A percentile compares a stretch with the other conserved stretches of the same genome.
These are phyloP conservation scores for Phanerotoma sp. DNA, from an alignment of 2,888 invertebrate genomes.

Conservation along the genomic window DNA sequence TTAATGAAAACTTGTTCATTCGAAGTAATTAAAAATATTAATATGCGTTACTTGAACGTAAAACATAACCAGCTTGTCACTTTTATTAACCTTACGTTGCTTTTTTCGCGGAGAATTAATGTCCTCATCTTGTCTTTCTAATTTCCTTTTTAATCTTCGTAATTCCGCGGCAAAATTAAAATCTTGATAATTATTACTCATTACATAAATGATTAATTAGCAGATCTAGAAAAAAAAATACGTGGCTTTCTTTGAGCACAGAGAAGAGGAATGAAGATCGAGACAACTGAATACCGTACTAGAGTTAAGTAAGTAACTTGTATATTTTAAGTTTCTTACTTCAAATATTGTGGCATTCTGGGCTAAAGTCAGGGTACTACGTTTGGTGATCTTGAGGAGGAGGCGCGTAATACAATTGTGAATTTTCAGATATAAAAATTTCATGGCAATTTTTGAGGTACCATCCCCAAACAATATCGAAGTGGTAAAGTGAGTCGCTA, in stretches of 20 bases:
- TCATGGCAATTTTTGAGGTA: too few species aligned
- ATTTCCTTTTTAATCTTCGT: not conserved
- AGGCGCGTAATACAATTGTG: constrained; percentile 25
- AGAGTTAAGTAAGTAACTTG: not conserved
- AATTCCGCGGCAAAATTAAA: not conserved
- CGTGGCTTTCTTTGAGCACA: not conserved
- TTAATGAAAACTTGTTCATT: constrained; percentile 1
- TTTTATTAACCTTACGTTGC: not conserved
- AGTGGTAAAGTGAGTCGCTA: too few species aligned
- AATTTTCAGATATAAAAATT: not conserved
- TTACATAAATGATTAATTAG: not conserved
- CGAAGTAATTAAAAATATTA: not conserved
- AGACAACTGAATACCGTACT: not conserved
- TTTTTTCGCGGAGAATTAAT: not conserved
- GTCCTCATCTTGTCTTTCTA: not conserved
- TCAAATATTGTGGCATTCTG: too few species aligned
- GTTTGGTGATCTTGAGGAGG: constrained; percentile 26
- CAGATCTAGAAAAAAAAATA: not conserved
- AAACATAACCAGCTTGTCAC: not conserved
- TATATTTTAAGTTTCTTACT: too few species aligned
- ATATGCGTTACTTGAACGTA: not conserved
- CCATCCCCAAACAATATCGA: too few species aligned
- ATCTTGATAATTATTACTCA: not conserved
- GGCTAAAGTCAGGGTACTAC: too few species aligned
- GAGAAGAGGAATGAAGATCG: not conserved